Conservation (phyloP, 1,140 invertebrate species). For the Tetramorium alpestre region DNA sequence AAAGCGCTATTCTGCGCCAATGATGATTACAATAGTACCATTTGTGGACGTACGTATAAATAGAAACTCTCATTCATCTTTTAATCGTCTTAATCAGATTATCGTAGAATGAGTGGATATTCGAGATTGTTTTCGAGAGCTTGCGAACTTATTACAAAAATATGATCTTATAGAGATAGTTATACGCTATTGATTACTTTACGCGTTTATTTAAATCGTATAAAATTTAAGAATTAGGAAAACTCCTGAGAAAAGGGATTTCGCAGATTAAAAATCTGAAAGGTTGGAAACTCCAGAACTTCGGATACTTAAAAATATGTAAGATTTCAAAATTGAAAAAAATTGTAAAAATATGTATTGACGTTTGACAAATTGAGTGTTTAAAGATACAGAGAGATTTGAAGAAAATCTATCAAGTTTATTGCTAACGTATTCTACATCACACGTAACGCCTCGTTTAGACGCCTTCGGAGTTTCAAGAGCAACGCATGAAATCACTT, state of each 20-base stretch:
- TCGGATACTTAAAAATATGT: not conserved
- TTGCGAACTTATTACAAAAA: constrained; percentile 4
- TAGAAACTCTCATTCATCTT: constrained; percentile 16
- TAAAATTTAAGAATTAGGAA: not conserved
- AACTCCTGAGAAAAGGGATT: not conserved
- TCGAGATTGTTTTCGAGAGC: not conserved
- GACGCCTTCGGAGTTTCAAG: not conserved
- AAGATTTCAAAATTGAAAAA: not conserved
- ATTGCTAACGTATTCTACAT: not conserved
- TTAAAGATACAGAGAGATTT: not conserved
- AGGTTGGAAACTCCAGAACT: not conserved
- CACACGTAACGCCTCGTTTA: not conserved
- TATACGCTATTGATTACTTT: not conserved
- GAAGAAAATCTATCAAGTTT: not conserved
- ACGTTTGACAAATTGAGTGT: not conserved
- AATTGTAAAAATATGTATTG: not conserved
- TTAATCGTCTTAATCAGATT: constrained; percentile 8
- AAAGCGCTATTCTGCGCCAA: not conserved
- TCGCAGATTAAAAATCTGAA: not conserved
- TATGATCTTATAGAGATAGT: not conserved
- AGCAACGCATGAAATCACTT: constrained; percentile 10
- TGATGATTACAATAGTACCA: not conserved
- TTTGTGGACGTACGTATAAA: not conserved
- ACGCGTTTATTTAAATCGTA: not conserved
- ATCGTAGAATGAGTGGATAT: not conserved